Evolutionary conservation across 2,888 invertebrate species (phyloP), one percentile per base, ranked within the genome.

Genomic region (Crossocerus cetratus): DNA sequence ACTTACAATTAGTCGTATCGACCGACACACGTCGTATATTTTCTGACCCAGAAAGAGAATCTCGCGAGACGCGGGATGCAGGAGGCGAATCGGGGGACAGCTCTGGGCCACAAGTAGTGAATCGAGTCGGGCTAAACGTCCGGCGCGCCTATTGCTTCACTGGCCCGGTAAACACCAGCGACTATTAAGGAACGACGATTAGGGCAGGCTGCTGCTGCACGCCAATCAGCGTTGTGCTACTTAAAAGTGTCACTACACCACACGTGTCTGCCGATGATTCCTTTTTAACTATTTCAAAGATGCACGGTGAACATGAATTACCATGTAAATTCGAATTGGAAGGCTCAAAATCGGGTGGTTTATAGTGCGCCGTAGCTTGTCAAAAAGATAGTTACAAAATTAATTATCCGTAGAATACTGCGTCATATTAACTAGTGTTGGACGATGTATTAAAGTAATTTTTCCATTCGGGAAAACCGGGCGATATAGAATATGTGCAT

Each of bases 161-260:
- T 64, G 69, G 32, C 32, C 45, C 60, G 67, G 69, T 68, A 70
- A 70, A 75, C 65, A 65, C 59, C 32, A 32, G 49, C 58, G 42
- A 58, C 75, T 74, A 81, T 84, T 83, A 84, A 72, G 70, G 77
- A 72, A 74, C 78, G 72, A 75, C 81, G 78, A 84, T 83, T 83
- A 83, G 78, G 76, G 32, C 32, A 32, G 32, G 71, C 65, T 43
- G 63, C n/a, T 76, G 70, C 65, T 70, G 43, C 76, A 57, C 65
- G 69, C 77, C 70, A 63, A 70, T 72, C 66, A 81, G 76, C 65
- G 69, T 69, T 49, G 32, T 18, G 14, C 21, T 11, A 20, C 42
- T 54, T 57, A 45, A 8, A 62, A 61, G 57, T 45, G 18, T 42
- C 62, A 32, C 8, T 32, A 11, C 32, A 5, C 32, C 1, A 32